Base-by-base conservation (phyloP, 1,140 invertebrate genomes). In the Listronotus bonariensis region DNA sequence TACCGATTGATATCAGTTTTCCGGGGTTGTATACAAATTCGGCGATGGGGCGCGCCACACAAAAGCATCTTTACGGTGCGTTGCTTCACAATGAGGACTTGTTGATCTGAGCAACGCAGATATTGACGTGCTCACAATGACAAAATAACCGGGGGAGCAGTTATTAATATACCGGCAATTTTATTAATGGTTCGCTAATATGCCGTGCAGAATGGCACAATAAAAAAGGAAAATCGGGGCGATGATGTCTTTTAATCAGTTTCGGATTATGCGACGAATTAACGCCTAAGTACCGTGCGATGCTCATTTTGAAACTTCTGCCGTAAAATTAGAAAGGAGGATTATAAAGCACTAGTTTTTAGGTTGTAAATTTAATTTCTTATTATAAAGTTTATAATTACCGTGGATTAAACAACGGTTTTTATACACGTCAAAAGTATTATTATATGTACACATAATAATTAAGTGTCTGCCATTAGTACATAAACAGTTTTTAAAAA, bases 21-120 rank as follows among this genome's bases (percentile, higher is more conserved):
- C 57, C 58, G 69, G 67, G 68, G 67, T 72, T 69, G 72, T 72
- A 71, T 74, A 72, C 72, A 74, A 73, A 72, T 72, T 69, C 51
- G 60, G 55, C 65, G 69, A 41, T 18, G 32, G 38, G 34, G 64
- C 67, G 69, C 58, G 36, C 32, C 42, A 61, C 62, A 71, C 67
- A 74, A 75, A 71, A 54, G 67, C 54, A 51, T 49, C 26, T 34
- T 58, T 56, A 73, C 66, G 67, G 68, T 67, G 66, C 68, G 66
- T 68, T 73, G 69, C 61, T 51, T 68, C 59, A 68, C 54, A 74
- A 69, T 76, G 55, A 58, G 59, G 61, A 76, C 74, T 76, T 76
- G 74, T 76, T 76, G 74, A 76, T 75, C 71, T 72, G 74, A 72
- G 68, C 73, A 72, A 66, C 73, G 70, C 66, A 73, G 45, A 65